Base-by-base conservation (phyloP, 2,113 vertebrate species). In the Oxyura jamaicensis region DNA sequence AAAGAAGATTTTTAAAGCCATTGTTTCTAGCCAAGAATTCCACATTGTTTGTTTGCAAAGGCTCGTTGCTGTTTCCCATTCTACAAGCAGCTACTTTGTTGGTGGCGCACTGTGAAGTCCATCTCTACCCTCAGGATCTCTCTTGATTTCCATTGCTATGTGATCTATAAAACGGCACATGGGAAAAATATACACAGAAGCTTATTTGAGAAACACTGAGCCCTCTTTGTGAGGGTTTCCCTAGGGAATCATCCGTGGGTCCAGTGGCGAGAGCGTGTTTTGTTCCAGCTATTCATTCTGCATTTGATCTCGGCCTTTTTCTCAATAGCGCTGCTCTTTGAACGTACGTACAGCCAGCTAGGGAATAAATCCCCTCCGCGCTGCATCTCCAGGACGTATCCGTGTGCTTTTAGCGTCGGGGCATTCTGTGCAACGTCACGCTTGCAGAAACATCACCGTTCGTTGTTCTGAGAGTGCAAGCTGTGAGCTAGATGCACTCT, bases 21-120 rank as follows among this genome's bases (percentile, higher is more conserved):
- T 96, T 93, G 79, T 95, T 95, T 15, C 9, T 71, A 67, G 63
- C 83, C 87, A 71, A 88, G 87, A 85, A 31, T 73, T 26, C 59
- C 71, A 55, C 90, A 94, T 91, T 95, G 91, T 96, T 89, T 96
- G 73, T 56, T 74, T 63, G 86, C 72, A 69, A 22, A 59, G 59
- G 19, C 75, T 81, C 0, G 44, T 73, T 62, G 84, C 86, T 87
- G 90, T 83, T 94, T 93, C 88, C 83, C 88, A 86, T 83, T 81
- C 88, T 35, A 12, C 92, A 42, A 53, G 4, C 88, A 83, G 83
- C 72, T 55, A 59, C 94, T 96, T 94, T 97, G 88, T 73, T 91
- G 93, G 90, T 95, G 94, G 93, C 46, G 3, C 44, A 23, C 90
- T 96, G 71, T 90, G 94, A 88, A 95, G 93, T 90, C 91, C 91